Conservation (phyloP, 2,113 vertebrate species). For the Centropristis striata region DNA sequence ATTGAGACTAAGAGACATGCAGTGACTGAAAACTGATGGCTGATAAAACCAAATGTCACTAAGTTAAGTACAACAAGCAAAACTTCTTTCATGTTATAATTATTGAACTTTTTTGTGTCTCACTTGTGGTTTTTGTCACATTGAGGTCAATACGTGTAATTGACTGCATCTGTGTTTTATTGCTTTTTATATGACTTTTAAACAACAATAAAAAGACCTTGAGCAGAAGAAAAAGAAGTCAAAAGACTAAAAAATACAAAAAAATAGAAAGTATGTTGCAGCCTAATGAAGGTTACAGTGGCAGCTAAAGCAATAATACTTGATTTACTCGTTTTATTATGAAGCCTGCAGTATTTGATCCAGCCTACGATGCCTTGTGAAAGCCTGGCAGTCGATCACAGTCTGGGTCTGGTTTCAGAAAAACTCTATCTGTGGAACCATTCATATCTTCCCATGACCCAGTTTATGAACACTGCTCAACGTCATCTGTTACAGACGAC, state of each 20-base stretch:
- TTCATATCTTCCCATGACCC: slow-evolving; percentile 21
- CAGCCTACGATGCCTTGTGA: not conserved
- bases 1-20: not conserved
- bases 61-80: not conserved
- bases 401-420: slow-evolving; percentile 30
- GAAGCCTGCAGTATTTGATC: not conserved
- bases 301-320: no score
- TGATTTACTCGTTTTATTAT: not conserved
- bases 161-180: no score
- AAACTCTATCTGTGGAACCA: slow-evolving; percentile 14
- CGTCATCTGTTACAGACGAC: slow-evolving; percentile 27
- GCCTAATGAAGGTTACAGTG: not conserved
- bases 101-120: no score
- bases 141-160: no score
- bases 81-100: not conserved
- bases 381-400: not conserved
- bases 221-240: not conserved
- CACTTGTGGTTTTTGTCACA: no score
- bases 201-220: no score
- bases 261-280: not conserved
- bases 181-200: no score
- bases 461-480: slow-evolving; percentile 20
- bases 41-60: not conserved
- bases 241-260: not conserved
- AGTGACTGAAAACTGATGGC: not conserved